Conservation (phyloP, 2,797 vertebrate genomes). For the Eremophila alpestris region DNA sequence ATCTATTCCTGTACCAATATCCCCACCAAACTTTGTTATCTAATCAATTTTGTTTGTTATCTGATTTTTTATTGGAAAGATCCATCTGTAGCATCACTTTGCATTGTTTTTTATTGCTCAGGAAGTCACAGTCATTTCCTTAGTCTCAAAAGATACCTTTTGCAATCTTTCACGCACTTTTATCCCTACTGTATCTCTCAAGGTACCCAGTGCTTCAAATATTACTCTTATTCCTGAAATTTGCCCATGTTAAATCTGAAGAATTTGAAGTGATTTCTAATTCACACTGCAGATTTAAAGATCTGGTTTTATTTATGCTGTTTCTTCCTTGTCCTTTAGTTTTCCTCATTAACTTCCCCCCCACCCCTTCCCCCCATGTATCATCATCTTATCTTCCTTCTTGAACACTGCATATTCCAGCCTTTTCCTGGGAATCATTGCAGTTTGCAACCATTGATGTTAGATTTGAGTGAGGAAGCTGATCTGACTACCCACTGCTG, state of each 20-base stretch:
- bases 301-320: background rate
- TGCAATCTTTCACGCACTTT: background rate
- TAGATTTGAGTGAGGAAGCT: background rate
- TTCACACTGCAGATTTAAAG: background rate
- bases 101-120: background rate
- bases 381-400: background rate
- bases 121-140: background rate
- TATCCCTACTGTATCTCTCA: background rate
- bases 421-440: background rate
- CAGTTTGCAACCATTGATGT: background rate
- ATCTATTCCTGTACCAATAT: background rate
- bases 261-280: background rate
- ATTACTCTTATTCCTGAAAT: background rate
- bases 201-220: background rate
- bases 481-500: background rate
- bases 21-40: background rate
- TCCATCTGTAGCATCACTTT: background rate
- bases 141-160: background rate
- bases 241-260: background rate
- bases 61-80: background rate
- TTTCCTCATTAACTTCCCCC: background rate
- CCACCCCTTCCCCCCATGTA: accelerated
- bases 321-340: background rate
- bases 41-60: background rate
- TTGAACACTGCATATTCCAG: background rate